Percentiles rank a stretch among this genome's conserved stretches.
These are phyloP conservation scores for Chauna torquata DNA, from an alignment of 2,113 vertebrate genomes.

Conservation along the genomic window DNA sequence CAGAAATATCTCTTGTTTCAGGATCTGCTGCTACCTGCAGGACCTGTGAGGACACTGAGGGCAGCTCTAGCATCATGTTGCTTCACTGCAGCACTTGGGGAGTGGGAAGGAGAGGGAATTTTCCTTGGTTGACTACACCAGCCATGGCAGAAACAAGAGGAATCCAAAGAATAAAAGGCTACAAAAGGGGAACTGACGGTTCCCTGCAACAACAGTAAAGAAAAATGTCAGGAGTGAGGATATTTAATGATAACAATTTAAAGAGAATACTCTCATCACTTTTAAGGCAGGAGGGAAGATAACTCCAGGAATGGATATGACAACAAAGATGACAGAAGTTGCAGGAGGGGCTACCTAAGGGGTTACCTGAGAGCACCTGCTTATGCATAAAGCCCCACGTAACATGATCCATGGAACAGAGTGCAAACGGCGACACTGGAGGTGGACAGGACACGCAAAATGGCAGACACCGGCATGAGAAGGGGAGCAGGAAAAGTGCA, in stretches of 20 bases:
- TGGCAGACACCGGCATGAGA: accelerated
- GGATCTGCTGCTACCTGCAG: background rate
- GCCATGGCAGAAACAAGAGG: background rate
- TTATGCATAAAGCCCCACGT: background rate
- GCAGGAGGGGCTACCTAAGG: background rate
- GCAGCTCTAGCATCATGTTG: background rate
- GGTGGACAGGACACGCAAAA: accelerated
- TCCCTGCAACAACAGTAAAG: background rate
- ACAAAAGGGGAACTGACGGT: background rate
- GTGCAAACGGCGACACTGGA: background rate
- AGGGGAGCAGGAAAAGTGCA: background rate
- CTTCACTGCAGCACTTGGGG: background rate
- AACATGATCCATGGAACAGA: background rate
- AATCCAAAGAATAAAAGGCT: background rate
- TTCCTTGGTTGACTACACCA: background rate
- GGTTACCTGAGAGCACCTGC: background rate
- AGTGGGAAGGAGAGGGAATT: background rate
- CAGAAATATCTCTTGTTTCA: background rate
- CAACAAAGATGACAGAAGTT: background rate
- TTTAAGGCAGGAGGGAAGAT: background rate
- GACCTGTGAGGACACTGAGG: background rate
- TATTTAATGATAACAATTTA: background rate
- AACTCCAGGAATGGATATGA: background rate
- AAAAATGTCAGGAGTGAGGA: background rate
- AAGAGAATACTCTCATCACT: background rate